phyloP scores from a whole-genome alignment of 2,888 invertebrate genomes.

The Xestia xanthographa region DNA sequence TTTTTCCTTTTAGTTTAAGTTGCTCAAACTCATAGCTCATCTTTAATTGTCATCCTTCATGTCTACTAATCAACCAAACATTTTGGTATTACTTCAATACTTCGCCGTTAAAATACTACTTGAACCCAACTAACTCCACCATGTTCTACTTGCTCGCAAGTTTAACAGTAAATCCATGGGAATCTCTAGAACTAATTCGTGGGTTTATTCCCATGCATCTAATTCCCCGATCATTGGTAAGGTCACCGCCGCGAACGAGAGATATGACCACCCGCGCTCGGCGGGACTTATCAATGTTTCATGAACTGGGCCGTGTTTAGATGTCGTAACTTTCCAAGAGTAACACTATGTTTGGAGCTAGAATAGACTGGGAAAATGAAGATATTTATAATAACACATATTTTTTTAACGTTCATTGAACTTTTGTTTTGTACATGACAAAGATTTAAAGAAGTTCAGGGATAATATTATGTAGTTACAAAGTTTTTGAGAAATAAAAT shows the following conservation, averaged over 20 bases:
- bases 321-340: conserved; percentile 1
- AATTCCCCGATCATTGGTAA: conserved; percentile 28
- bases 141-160: conserved; percentile 1
- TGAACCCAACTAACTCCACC: neutral
- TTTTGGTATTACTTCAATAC: neutral
- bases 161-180: conserved; percentile 21
- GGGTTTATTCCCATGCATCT: conserved; percentile 32
- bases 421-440: neutral
- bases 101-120: conserved; percentile 6
- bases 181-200: conserved; percentile 29
- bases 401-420: conserved; percentile 7
- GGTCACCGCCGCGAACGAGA: neutral
- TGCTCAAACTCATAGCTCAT: neutral
- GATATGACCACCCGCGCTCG: conserved; percentile 3
- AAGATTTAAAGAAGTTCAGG: neutral
- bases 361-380: neutral
- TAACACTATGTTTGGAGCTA: neutral
- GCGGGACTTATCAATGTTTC: conserved; percentile 34
- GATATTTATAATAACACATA: neutral
- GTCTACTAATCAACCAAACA: neutral
- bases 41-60: neutral
- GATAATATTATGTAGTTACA: neutral
- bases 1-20: neutral
- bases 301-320: conserved; percentile 27
- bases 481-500: neutral